Percentiles rank a stretch among this genome's conserved stretches.
Conservation (phyloP, 2,797 vertebrate genomes). For the Anguilla obscura region DNA sequence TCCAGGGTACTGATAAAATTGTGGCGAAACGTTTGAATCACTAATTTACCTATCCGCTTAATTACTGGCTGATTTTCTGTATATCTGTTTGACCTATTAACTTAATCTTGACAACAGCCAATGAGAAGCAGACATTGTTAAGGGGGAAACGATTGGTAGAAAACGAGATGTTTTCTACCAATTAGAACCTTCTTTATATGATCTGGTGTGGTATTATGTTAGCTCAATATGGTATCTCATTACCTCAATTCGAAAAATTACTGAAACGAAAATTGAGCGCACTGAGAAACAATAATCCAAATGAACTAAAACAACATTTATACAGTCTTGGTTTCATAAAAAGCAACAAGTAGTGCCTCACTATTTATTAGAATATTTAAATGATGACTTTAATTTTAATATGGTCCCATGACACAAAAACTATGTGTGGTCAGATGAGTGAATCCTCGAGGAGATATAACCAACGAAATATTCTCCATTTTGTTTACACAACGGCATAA, state of each 20-base stretch:
- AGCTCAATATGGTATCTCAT: not conserved
- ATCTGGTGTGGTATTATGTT: not conserved
- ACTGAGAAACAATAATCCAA: not conserved
- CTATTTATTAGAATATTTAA: not conserved
- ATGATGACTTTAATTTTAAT: not conserved
- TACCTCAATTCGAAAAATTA: not conserved
- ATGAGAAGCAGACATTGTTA: not conserved
- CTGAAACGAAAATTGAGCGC: not conserved
- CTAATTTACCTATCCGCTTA: not conserved
- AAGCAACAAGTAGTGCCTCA: not conserved
- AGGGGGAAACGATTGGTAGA: not conserved
- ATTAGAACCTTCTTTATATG: not conserved
- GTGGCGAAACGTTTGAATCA: slow-evolving; percentile 11
- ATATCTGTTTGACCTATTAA: not conserved
- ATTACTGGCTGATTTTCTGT: not conserved
- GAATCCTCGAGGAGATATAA: not conserved
- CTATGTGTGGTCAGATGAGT: not conserved
- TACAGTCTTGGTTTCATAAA: not conserved
- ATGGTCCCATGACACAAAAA: not conserved
- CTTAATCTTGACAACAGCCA: not conserved
- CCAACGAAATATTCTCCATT: not conserved
- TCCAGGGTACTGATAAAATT: slow-evolving; percentile 48
- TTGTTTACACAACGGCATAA: not conserved
- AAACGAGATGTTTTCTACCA: not conserved
- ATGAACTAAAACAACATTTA: not conserved